Base-by-base conservation (phyloP, 1,140 invertebrate species). In the Eriocheir sinensis region DNA sequence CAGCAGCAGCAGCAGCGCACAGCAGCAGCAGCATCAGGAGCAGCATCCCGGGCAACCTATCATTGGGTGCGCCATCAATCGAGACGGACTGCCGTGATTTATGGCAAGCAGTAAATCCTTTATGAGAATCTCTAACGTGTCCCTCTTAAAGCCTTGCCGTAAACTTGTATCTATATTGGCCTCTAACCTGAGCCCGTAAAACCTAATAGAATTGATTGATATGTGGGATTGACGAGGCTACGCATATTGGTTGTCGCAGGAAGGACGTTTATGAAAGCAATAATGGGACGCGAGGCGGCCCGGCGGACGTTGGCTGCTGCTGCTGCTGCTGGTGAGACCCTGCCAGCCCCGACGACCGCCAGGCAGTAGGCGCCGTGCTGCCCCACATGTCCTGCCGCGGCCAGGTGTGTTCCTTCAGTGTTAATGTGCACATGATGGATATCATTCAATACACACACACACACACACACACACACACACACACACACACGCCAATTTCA, bases 161-260 rank as follows among this genome's bases (percentile, higher is more conserved):
- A 89, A 89, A 89, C 30, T 53, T 53, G 27, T 89, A 89, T 38
- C 44, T 53, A 89, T 12, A 40, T 53, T 53, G 44, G 88, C 88
- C 88, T 40, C 32, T 60, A 89, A 89, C 44, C 44, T 60, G 88
- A 89, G 48, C 44, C 44, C 30, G 21, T 89, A 48, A 89, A 32
- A 30, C 41, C 21, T 38, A 89, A 89, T 89, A 30, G 88, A 89
- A 89, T 89, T 89, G 44, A 89, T 89, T 53, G 32, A 12, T 89
- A 53, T 32, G 8, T 53, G 21, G 53, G 60, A 72, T 72, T 27
- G 60, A 72, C 60, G 60, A 72, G 60, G 27, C n/a, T 72, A 72
- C 60, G 60, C 60, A 72, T 72, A 72, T n/a, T 72, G 60, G 60
- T n/a, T n/a, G 60, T n/a, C 60, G 60, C 60, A 27, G 60, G 60